A percentile compares a stretch with the other conserved stretches of the same genome.
These are phyloP conservation scores for Charina bottae DNA, from an alignment of 2,113 vertebrate species.

Conservation along the genomic window DNA sequence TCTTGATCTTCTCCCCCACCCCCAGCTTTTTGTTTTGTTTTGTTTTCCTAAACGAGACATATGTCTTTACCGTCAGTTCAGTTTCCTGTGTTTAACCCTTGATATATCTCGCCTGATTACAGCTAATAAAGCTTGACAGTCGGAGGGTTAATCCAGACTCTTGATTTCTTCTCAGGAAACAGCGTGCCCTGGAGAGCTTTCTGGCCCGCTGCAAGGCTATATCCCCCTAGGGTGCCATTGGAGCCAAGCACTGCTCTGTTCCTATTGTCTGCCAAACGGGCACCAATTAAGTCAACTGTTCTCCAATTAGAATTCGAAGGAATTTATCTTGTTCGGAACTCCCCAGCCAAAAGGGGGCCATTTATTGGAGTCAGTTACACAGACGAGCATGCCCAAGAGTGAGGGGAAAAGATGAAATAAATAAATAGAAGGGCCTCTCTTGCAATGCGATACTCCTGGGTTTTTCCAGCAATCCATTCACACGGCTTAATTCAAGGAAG, in stretches of 20 bases:
- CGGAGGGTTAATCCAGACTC: conserved; percentile 83
- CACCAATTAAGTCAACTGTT: conserved; percentile 98
- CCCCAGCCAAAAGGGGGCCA: conserved; percentile 76
- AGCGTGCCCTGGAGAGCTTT: conserved; percentile 87
- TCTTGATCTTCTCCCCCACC: conserved; percentile 12
- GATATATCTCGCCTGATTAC: conserved; percentile 74
- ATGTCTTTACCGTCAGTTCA: conserved; percentile 68
- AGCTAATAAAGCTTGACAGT: conserved; percentile 83
- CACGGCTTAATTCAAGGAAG: conserved; percentile 82
- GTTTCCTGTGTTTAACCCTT: conserved; percentile 79
- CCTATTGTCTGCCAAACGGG: conserved; percentile 96
- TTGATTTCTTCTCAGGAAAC: conserved; percentile 93
- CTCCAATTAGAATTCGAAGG: conserved; percentile 97
- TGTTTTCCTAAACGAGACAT: conserved; percentile 67
- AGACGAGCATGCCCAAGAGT: conserved; percentile 44
- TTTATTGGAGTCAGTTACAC: conserved; percentile 88
- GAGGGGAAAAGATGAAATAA: conserved; percentile 74
- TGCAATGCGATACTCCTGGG: conserved; percentile 93
- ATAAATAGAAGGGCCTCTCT: conserved; percentile 85
- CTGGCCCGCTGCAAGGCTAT: conserved; percentile 90
- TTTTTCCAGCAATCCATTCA: conserved; percentile 84
- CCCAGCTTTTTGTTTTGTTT: conserved; percentile 2
- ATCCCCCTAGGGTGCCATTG: conserved; percentile 90
- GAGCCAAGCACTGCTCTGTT: conserved; percentile 86
- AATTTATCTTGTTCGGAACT: conserved; percentile 86